phyloP scores from a whole-genome alignment of 2,888 invertebrate genomes.

The Pasiphila rectangulata region DNA sequence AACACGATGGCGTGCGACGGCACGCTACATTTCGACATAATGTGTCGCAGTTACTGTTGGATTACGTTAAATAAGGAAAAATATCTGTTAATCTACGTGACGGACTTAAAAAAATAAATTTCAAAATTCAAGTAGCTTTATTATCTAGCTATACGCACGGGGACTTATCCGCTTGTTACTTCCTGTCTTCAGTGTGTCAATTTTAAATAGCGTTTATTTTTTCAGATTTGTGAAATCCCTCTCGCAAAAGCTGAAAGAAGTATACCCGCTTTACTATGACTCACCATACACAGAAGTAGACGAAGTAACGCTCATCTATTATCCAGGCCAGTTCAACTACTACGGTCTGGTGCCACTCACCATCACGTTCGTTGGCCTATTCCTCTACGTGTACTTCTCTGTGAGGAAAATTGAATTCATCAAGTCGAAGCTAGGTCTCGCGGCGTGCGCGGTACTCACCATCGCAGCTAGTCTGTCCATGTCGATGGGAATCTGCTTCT shows the following conservation, averaged over 20 bases:
- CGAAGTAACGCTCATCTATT: conserved; percentile 85
- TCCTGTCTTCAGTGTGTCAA: too few species aligned
- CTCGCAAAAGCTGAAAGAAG: conserved; percentile 83
- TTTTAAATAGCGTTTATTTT: too few species aligned
- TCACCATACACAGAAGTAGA: conserved; percentile 60
- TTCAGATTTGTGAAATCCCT: conserved; percentile 88
- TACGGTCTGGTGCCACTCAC: conserved; percentile 91
- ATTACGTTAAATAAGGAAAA: too few species aligned
- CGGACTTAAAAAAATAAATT: too few species aligned
- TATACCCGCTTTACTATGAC: conserved; percentile 87
- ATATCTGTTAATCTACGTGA: too few species aligned
- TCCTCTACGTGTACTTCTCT: conserved; percentile 96
- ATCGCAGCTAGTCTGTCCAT: conserved; percentile 93
- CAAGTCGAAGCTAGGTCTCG: conserved; percentile 91
- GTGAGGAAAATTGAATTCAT: conserved; percentile 97
- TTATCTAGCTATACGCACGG: too few species aligned
- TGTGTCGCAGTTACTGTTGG: too few species aligned
- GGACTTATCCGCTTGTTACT: too few species aligned
- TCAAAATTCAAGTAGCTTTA: too few species aligned
- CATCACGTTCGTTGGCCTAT: conserved; percentile 91
- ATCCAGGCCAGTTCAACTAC: conserved; percentile 93
- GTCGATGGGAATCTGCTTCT: conserved; percentile 94
- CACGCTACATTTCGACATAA: too few species aligned
- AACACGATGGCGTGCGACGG: too few species aligned
- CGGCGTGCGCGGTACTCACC: conserved; percentile 93